A percentile compares a stretch with the other conserved stretches of the same genome.
phyloP scores from a whole-genome alignment of 2,797 vertebrate species.

The Girardinus metallicus region DNA sequence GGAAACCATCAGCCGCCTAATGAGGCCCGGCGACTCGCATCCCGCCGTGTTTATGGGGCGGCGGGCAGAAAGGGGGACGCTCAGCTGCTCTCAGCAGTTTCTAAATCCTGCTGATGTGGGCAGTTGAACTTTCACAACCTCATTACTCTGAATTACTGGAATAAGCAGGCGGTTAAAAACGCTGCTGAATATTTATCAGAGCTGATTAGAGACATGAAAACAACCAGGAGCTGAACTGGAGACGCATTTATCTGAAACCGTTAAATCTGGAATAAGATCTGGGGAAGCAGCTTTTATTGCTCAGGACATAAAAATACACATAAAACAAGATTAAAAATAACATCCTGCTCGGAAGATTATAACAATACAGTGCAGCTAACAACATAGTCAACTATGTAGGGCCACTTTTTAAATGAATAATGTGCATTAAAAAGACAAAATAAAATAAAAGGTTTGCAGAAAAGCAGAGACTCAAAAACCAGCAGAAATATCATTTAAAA shows the following conservation, averaged over 20 bases:
- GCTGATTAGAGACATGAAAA: slow-evolving; percentile 3
- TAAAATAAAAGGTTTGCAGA: too few relatives aligned
- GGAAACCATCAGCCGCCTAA: slow-evolving; percentile 73
- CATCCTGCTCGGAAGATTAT: too few relatives aligned
- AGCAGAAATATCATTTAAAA: too few relatives aligned
- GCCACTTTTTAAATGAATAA: too few relatives aligned
- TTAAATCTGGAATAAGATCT: slow-evolving; percentile 8
- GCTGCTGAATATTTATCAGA: slow-evolving; percentile 22
- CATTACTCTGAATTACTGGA: slow-evolving; percentile 49
- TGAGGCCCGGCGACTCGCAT: slow-evolving; percentile 45
- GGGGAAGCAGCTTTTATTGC: not conserved
- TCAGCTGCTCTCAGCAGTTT: slow-evolving; percentile 45
- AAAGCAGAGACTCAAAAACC: too few relatives aligned
- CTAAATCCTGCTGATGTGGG: slow-evolving; percentile 43
- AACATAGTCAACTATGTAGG: too few relatives aligned
- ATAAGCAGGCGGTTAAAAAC: slow-evolving; percentile 26
- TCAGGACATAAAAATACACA: not conserved
- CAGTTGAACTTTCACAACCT: slow-evolving; percentile 30
- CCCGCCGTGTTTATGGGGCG: slow-evolving; percentile 54
- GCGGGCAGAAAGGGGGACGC: slow-evolving; percentile 20
- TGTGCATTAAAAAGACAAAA: too few relatives aligned
- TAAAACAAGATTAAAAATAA: too few relatives aligned
- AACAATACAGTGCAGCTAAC: too few relatives aligned
- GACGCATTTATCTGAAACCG: not conserved
- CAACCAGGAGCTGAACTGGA: not conserved